Conservation (phyloP, 1,140 invertebrate species). For the Lethrus apterus region DNA sequence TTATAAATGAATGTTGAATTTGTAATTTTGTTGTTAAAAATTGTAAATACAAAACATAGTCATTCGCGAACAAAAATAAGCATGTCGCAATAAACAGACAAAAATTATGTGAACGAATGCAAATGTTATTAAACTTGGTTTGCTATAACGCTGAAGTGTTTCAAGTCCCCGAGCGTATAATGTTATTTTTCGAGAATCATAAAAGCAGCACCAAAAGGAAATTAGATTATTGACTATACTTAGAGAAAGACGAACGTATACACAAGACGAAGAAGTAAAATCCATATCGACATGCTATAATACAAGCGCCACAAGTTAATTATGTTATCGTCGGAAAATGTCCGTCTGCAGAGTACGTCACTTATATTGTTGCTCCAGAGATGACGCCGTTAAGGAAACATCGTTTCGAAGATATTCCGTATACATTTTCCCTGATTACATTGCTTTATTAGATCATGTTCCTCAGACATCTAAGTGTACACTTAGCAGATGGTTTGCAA, state of each 20-base stretch:
- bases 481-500: too few species aligned
- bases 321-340: conserved; percentile 1
- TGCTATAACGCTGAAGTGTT: not conserved
- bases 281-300: too few species aligned
- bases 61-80: not conserved
- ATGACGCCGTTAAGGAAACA: conserved; percentile 8
- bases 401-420: conserved; percentile 1
- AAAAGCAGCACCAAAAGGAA: not conserved
- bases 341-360: conserved; percentile 8
- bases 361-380: conserved; percentile 8
- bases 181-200: not conserved
- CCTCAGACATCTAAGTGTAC: too few species aligned
- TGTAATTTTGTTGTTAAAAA: too few species aligned
- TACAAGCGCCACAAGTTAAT: conserved; percentile 9
- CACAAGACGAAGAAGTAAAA: not conserved
- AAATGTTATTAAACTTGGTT: too few species aligned
- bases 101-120: too few species aligned
- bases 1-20: too few species aligned
- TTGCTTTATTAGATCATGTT: conserved; percentile 11
- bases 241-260: not conserved
- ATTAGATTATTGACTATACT: conserved; percentile 6
- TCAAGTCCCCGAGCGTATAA: not conserved
- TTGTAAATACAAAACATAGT: too few species aligned
- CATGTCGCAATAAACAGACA: not conserved
- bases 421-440: conserved; percentile 12